Conservation (phyloP, 2,113 vertebrate genomes). For the Blennius ocellaris region DNA sequence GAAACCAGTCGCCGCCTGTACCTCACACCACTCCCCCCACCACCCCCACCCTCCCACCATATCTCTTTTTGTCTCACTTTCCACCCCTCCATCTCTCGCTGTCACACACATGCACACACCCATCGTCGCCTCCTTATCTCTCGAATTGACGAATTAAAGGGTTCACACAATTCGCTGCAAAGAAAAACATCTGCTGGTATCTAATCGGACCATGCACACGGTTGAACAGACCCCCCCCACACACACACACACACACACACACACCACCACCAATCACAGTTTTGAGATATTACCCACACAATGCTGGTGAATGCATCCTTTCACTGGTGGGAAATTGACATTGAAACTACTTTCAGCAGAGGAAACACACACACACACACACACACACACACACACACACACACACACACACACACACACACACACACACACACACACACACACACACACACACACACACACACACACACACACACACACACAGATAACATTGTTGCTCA, state of each 20-base stretch:
- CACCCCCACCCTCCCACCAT: background rate
- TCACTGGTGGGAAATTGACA: background rate
- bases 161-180: background rate
- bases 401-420: too few relatives aligned
- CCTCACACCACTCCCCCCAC: constrained; percentile 54
- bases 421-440: too few relatives aligned
- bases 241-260: too few relatives aligned
- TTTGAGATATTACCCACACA: constrained; percentile 3
- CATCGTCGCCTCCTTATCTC: constrained; percentile 23
- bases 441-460: too few relatives aligned
- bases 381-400: too few relatives aligned
- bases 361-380: background rate
- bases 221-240: background rate
- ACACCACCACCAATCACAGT: too few relatives aligned
- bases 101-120: constrained; percentile 26
- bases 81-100: too few relatives aligned
- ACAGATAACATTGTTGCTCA: background rate
- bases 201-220: background rate
- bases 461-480: background rate
- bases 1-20: constrained; percentile 43
- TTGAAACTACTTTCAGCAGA: background rate
- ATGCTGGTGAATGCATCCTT: constrained; percentile 3
- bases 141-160: constrained; percentile 41
- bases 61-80: too few relatives aligned
- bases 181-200: constrained; percentile 2